Conservation (phyloP, 1,140 invertebrate genomes). For the Magallana ariakensis region DNA sequence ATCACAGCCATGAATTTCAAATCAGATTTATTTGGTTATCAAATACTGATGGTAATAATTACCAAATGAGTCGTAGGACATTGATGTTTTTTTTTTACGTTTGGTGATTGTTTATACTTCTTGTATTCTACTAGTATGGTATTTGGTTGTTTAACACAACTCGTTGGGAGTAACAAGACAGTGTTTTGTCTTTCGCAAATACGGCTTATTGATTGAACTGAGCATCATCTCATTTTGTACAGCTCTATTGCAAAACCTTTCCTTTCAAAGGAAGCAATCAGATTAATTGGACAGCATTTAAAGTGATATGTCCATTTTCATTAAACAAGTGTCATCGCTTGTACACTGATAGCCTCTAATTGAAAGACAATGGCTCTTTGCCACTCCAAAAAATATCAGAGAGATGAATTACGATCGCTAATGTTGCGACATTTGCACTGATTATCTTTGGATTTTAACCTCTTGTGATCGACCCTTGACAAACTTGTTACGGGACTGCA, state of each 20-base stretch:
- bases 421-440: slow-evolving; percentile 35
- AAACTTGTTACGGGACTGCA: slow-evolving; percentile 22
- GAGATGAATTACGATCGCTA: slow-evolving; percentile 12
- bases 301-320: slow-evolving; percentile 29
- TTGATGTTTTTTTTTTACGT: too few species aligned
- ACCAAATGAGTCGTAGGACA: too few species aligned
- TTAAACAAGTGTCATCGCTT: slow-evolving; percentile 25
- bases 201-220: neutral
- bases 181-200: too few species aligned
- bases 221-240: neutral
- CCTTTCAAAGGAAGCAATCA: slow-evolving; percentile 18
- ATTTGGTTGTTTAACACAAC: too few species aligned
- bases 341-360: slow-evolving; percentile 27
- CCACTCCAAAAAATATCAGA: neutral
- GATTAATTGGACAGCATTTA: slow-evolving; percentile 2
- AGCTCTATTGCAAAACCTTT: neutral
- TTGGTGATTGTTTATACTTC: too few species aligned
- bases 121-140: too few species aligned
- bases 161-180: too few species aligned
- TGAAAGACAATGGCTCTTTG: slow-evolving; percentile 7
- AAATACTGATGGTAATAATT: too few species aligned
- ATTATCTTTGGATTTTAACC: slow-evolving; percentile 28
- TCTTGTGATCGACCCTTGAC: slow-evolving; percentile 18
- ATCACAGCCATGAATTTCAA: too few species aligned
- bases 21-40: too few species aligned